Base-by-base conservation (phyloP, 2,113 vertebrate genomes). In the Tachysurus vachellii region DNA sequence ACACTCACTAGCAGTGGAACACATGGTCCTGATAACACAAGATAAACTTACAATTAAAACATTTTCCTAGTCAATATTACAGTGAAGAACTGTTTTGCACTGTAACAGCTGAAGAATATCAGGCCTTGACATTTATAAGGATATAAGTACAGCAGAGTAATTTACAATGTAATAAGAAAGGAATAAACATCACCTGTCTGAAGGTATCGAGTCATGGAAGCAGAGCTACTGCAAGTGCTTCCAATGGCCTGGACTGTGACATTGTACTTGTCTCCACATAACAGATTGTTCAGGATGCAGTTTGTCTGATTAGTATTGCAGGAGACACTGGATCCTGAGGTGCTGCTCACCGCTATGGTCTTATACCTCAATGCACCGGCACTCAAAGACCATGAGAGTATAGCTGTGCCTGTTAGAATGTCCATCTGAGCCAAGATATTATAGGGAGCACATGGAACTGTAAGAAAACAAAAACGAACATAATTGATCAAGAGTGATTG, bases 231-330 rank as follows among this genome's bases (percentile, higher is more conserved):
- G 89, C 95, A 96, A 23, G 19, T 89, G 31, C 85, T n/a, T 79
- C 94, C 95, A 26, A 82, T 8, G 4, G 94, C 92, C 11, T 23
- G 87, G 8, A 96, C 94, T 0, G 89, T 89, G 31, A 95, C 71
- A 0, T 84, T 90, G 91, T 95, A 96, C 53, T 73, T 91, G 80
- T 92, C 90, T 21, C 94, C 94, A 62, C 95, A 96, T 1, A 44
- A 82, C 86, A 96, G 85, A 2, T 73, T 88, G 1, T 80, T 81
- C 70, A 96, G 86, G 2, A 90, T 82, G 76, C 95, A 96, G 90
- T 84, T 36, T 77, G 94, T 91, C 42, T 42, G 19, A 82, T 68
- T 89, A n/a, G 90, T 90, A 23, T 90, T 68, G 57, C 93, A 94
- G 64, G 83, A 87, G 53, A 86, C 59, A 0, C 0, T 83, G 80